Base-by-base conservation (phyloP, 2,113 vertebrate genomes). In the Dasyprocta punctata region DNA sequence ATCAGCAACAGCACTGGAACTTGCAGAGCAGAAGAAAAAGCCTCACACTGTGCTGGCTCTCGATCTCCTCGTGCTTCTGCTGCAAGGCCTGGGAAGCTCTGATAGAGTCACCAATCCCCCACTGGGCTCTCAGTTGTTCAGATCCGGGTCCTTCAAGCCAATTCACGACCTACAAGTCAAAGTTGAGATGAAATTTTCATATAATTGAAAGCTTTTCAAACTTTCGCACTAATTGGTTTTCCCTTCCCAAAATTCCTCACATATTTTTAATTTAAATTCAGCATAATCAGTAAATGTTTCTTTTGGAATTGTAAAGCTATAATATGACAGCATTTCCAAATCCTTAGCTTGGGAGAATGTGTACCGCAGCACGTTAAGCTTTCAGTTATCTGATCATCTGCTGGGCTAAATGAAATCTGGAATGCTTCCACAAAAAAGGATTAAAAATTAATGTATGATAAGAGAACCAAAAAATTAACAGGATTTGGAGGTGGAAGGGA, bases 111-210 rank as follows among this genome's bases (percentile, higher is more conserved):
- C 99, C 99, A 38, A 99, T 99, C 36, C 99, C 99, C 99, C 99
- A 99, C 85, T 99, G 99, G 13, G 99, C 99, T 98, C 99, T 99
- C 61, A 99, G 98, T 71, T 99, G 99, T 63, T 99, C 99, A 36
- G 99, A 99, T 86, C 99, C 99, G 16, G 99, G 99, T 95, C 99
- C 99, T 99, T 99, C 99, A 96, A 99, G 99, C 99, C 99, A 99
- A 96, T 99, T 99, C 96, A 99, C 99, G 80, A 99, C 99, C 99
- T 99, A 96, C 69, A 92, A 97, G 47, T 13, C n/a, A 75, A 83
- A 97, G 3, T 85, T 47, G 38, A 97, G 71, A 95, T 44, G 22
- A 97, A 58, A 97, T 90, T 86, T 89, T 36, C 58, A 97, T 89
- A 97, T 73, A n/a, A 95, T 63, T 1, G 12, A 97, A 89, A 89